Evolutionary conservation across 1,140 invertebrate species (phyloP).

Genomic region (Anastatus disparis): DNA sequence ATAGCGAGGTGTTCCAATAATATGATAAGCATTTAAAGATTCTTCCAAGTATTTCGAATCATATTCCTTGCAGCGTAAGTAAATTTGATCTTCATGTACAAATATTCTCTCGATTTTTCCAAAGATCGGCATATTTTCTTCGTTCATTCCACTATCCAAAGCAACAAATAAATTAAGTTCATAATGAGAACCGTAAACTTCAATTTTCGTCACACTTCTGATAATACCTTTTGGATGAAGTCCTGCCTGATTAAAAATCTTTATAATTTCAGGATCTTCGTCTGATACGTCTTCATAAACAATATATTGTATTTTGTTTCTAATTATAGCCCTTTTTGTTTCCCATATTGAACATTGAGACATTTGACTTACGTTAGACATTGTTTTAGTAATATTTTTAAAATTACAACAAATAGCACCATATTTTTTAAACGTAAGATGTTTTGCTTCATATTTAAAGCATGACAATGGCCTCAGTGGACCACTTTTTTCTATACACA

Average conservation of each 20-base stretch:
- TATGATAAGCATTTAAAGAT: neutral
- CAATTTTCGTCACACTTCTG: neutral
- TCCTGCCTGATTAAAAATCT: neutral
- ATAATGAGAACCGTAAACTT: neutral
- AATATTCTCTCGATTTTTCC: neutral
- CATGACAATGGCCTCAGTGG: neutral
- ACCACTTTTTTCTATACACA: neutral
- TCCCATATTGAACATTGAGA: neutral
- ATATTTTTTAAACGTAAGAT: neutral
- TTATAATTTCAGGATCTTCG: neutral
- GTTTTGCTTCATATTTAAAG: constrained; percentile 6
- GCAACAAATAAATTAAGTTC: neutral
- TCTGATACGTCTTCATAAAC: neutral
- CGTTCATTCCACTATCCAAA: neutral
- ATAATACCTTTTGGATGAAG: neutral
- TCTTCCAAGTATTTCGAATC: neutral
- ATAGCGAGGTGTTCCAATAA: neutral
- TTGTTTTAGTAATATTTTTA: constrained; percentile 2
- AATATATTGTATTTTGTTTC: neutral
- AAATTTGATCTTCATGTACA: neutral
- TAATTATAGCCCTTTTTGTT: neutral
- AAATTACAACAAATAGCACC: constrained; percentile 5
- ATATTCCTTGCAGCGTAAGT: neutral
- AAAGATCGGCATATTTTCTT: neutral
- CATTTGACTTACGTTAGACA: constrained; percentile 2